Evolutionary conservation across 30 jellyfish, hydroid and myxozoan species (phyloP), one percentile per base, ranked within the genome.

Genomic region (Catostylus mosaicus): DNA sequence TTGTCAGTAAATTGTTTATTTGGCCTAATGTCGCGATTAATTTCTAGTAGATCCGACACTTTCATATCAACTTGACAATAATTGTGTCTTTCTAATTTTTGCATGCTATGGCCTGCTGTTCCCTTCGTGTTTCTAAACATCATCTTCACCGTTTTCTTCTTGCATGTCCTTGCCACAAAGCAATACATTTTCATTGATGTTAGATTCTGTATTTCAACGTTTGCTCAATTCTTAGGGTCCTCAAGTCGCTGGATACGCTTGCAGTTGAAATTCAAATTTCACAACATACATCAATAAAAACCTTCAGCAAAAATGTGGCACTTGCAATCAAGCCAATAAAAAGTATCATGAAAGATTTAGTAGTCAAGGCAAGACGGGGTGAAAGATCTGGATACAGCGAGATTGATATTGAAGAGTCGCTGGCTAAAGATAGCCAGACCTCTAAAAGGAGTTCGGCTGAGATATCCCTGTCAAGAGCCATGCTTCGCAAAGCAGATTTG

Each of bases 221-320:
- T 43, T 24, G 11, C 34, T 34, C 31, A 20, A 4, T 77, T 65
- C 56, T 3, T 4, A 81, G 92, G 32, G 51, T 82, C 26, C 63
- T 82, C 8, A 37, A 48, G 33, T 82, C 92, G 6, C 73, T 82
- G 74, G 82, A 82, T 4, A 37, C 29, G 16, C 86, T 82, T 27
- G 92, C 92, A 3, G 38, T 67, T 52, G 66, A 74, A 9, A 29
- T 82, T 30, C 78, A 82, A 4, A 22, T 82, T 24, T 29, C 56
- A 11, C 29, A 30, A 0, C 69, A 57, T 40, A 9, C 72, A 18
- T 14, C 86, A 1, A 32, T 52, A 0, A 14, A 27, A 23, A 47
- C 82, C 24, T 80, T 70, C n/a, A 77, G 80, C 62, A 82, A 61
- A 36, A 82, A 82, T 65, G 73, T 82, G 23, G 92, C 92, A 30